Base-by-base conservation (phyloP, 2,113 vertebrate genomes). In the Zosterops japonicus region DNA sequence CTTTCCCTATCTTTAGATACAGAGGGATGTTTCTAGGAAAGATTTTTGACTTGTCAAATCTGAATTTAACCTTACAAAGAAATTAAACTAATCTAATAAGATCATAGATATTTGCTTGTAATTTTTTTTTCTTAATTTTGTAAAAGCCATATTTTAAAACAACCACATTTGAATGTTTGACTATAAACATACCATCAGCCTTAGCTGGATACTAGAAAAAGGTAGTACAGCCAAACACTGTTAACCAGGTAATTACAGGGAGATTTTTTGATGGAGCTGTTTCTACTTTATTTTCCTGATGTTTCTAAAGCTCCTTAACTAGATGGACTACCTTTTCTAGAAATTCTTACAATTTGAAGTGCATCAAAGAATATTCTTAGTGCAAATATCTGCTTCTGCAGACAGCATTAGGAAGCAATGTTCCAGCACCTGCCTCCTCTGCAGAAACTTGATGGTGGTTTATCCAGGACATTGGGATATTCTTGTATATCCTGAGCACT, bases 351-450 rank as follows among this genome's bases (percentile, higher is more conserved):
- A 87, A 98, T 98, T 60, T 59, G 96, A 98, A 94, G 96, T 97
- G 35, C 98, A 97, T 96, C 96, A 98, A 95, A 97, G 75, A 84
- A 97, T 98, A 55, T 96, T 98, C 36, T 97, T 98, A 93, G 97
- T 98, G 88, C 97, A 98, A 97, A 98, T 97, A 96, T 99, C 97
- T 91, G 84, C 90, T 55, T 98, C 97, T 89, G 98, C 97, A 90
- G 98, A 98, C 94, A 97, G 96, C 44, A 97, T 97, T 79, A 98
- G 96, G 87, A 98, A 97, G 91, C 98, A 98, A 14, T 97, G 97
- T 78, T 97, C 97, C 61, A 98, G 95, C 7, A 98, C 97, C 52
- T 98, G 98, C 83, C 97, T 97, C 6, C 92, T 98, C 29, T 98
- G 98, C n/a, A 98, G 98, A 44, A 98, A 98, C 0, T 63, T 98